Evolutionary conservation across 2,888 invertebrate species (phyloP), one percentile per base, ranked within the genome.

Genomic region (Drosophila vallismaia): DNA sequence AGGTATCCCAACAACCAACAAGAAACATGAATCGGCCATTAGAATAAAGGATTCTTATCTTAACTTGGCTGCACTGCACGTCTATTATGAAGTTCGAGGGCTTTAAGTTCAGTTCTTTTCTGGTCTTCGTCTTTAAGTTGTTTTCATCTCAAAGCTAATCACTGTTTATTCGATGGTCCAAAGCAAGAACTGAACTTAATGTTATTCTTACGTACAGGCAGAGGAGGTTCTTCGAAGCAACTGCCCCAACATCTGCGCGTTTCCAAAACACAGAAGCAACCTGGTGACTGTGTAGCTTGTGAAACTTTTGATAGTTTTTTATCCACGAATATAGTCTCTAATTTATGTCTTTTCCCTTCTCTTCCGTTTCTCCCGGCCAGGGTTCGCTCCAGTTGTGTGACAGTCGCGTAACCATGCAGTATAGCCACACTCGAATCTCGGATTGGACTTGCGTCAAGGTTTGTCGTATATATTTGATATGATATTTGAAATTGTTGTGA

Each of bases 341-440:
- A 89, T 79, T 68, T 70, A 56, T 53, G 66, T 67, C 75, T 86
- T 90, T 92, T 91, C 62, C 58, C 71, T 49, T 82, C 62, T 85
- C 78, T 83, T 75, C 71, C 94, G 93, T 90, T 93, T 94, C 90
- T 93, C 94, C 94, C 94, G 40, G 19, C 88, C 94, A 95, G 94
- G 95, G 95, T 63, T 93, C 94, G 66, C 92, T 96, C 83, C 94
- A 95, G 93, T 93, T 96, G 64, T 94, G 95, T 91, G 95, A 95
- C 89, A 94, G 95, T 53, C 93, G 95, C 67, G 95, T 95, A 64
- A 93, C 94, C 38, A 94, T 96, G 93, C 95, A 96, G 90, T 96
- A 95, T 92, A 95, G 95, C 89, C 94, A 95, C 90, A 94, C 95
- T 7, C 76, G 85, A 4, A 69, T 78, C 28, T 86, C 89, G 4